These are phyloP conservation scores for Drosophila atripex DNA, from an alignment of 2,888 invertebrate species.

Conservation along the genomic window DNA sequence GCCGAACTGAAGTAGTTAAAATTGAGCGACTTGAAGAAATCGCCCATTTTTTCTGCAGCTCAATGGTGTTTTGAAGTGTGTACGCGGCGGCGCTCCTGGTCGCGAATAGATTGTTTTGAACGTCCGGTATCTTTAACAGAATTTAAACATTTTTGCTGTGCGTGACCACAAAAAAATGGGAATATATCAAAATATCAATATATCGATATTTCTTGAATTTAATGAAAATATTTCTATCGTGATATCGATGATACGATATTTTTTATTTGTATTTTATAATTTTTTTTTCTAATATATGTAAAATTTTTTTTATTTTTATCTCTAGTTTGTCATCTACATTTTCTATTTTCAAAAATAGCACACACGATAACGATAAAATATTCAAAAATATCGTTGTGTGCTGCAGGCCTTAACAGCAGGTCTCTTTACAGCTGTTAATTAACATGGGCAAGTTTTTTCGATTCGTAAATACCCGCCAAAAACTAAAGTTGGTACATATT, in stretches of 20 bases:
- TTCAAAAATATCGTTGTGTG: neutral
- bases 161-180: constrained; percentile 29
- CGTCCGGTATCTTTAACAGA: constrained; percentile 46
- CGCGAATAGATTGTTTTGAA: constrained; percentile 12
- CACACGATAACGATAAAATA: neutral
- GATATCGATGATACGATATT: no score
- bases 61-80: constrained; percentile 11
- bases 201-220: no score
- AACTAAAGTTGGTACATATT: neutral
- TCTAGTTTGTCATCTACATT: no score
- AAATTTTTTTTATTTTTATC: no score
- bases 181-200: no score
- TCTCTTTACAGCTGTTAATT: neutral
- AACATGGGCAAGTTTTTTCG: neutral
- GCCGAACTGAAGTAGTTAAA: constrained; percentile 92
- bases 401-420: neutral
- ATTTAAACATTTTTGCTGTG: constrained; percentile 58
- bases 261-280: no score
- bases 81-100: constrained; percentile 4
- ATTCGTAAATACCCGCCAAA: neutral
- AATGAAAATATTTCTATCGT: no score
- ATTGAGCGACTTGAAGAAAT: constrained; percentile 92
- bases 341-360: no score
- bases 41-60: constrained; percentile 86
- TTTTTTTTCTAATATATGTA: no score